Base-by-base conservation (phyloP, 1,140 invertebrate species). In the Delia radicum region DNA sequence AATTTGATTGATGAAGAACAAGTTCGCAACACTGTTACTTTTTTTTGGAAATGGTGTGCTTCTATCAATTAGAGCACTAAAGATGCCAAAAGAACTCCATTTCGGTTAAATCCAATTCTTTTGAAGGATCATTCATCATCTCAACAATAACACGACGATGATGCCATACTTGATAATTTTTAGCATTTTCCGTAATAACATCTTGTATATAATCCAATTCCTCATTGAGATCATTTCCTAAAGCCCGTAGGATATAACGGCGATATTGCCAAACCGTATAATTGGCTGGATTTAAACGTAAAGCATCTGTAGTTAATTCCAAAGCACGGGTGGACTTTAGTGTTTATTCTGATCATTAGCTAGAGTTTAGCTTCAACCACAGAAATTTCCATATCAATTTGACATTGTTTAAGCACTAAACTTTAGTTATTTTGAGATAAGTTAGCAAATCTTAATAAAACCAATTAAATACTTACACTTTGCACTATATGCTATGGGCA, bases 191-290 rank as follows among this genome's bases (percentile, higher is more conserved):
- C 78, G 92, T 89, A 76, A 98, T 99, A 46, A 98, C 91, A 74
- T 91, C 87, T 75, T 93, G 89, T 15, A 95, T 91, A 88, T 95
- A 99, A 65, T 91, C 88, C 69, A 99, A 87, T 89, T 99, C 98
- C 69, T 92, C 88, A 74, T 89, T 86, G 3, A 99, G 87, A 88
- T 99, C 92, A 80, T 92, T 92, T 1, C 92, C 91, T 33, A 99
- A 86, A 31, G 91, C 90, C 85, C 94, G 93, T 26, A 94, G 86
- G 65, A 98, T 90, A 78, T 96, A 92, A 82, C 98, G 89, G 80
- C 98, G 92, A 78, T 95, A 96, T 81, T 95, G 96, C 98, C 98
- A 99, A 2, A 98, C 97, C 6, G 98, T 98, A 82, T 99, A 99
- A 89, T 99, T 99, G 1, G 98, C 97, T 27, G 98, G 92, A 90